Evolutionary conservation across 2,888 invertebrate genomes (phyloP).

Genomic region (Chloroclysta siterata): DNA sequence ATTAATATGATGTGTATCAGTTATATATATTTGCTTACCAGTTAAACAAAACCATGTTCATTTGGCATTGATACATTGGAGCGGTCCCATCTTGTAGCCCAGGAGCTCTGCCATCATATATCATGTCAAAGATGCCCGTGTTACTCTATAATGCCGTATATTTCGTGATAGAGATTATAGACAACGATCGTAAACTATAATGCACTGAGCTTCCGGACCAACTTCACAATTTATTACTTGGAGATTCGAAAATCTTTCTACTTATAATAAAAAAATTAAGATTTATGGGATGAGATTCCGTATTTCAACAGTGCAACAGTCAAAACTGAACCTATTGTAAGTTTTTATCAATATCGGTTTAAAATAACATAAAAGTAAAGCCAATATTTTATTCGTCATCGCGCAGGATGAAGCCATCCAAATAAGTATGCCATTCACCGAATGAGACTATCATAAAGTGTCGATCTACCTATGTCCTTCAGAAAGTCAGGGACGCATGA

Average conservation of each 20-base stretch:
- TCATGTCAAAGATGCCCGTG: conserved; percentile 23
- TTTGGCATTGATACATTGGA: conserved; percentile 29
- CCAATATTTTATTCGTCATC: not conserved
- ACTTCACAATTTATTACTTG: conserved; percentile 15
- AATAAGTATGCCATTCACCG: conserved; percentile 1
- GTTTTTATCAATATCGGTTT: no score
- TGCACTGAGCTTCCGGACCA: conserved; percentile 6
- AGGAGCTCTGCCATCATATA: conserved; percentile 30
- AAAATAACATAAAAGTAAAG: no score
- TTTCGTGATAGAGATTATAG: conserved; percentile 15
- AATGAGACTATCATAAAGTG: conserved; percentile 10
- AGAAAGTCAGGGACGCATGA: conserved; percentile 34
- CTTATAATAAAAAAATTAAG: no score
- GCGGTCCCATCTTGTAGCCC: conserved; percentile 27
- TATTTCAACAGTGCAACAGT: no score
- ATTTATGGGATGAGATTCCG: no score
- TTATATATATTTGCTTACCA: no score
- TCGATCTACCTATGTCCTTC: conserved; percentile 22
- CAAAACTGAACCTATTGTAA: no score
- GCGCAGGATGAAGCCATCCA: not conserved
- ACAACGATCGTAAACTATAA: conserved; percentile 21
- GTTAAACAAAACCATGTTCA: conserved; percentile 21
- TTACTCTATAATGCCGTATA: conserved; percentile 13
- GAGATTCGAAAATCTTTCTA: not conserved
- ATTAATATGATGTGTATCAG: no score